These are phyloP conservation scores for Heteromyza rotundicornis DNA, from an alignment of 2,888 invertebrate genomes.

Conservation along the genomic window DNA sequence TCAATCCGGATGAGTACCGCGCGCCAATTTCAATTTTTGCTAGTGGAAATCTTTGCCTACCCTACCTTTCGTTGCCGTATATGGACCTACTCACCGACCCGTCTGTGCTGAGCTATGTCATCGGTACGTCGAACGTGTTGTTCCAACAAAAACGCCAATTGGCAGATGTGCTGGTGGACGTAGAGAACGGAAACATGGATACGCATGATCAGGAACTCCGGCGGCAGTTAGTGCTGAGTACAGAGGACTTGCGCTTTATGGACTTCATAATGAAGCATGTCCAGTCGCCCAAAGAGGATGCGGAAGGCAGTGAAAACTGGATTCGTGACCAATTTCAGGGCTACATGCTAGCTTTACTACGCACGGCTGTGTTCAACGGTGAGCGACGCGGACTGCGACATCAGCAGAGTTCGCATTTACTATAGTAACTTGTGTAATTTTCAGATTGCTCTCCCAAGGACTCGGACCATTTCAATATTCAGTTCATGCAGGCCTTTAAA, in stretches of 20 bases:
- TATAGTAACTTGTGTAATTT: not conserved
- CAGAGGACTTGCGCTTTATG: constrained; percentile 94
- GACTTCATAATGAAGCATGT: constrained; percentile 87
- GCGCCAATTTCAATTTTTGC: constrained; percentile 87
- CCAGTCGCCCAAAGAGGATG: constrained; percentile 71
- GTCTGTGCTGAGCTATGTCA: constrained; percentile 83
- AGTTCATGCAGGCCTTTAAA: constrained; percentile 85
- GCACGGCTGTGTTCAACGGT: constrained; percentile 68
- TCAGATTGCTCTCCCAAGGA: constrained; percentile 76
- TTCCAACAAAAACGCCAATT: constrained; percentile 94
- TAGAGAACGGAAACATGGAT: constrained; percentile 86
- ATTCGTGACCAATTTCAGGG: constrained; percentile 91
- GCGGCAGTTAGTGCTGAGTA: constrained; percentile 84
- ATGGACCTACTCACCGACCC: constrained; percentile 89
- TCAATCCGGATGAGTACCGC: constrained; percentile 71
- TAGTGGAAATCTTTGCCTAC: constrained; percentile 92
- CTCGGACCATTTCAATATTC: constrained; percentile 85
- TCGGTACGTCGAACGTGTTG: constrained; percentile 98
- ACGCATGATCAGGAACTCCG: constrained; percentile 77
- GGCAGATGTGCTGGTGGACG: constrained; percentile 90
- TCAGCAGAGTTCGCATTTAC: not conserved
- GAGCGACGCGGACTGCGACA: not conserved
- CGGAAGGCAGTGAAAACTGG: constrained; percentile 96
- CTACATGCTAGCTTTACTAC: constrained; percentile 80
- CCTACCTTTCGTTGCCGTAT: constrained; percentile 93